Conservation (phyloP, 2,888 invertebrate species). For the Leptinotarsa rubiginosa region DNA sequence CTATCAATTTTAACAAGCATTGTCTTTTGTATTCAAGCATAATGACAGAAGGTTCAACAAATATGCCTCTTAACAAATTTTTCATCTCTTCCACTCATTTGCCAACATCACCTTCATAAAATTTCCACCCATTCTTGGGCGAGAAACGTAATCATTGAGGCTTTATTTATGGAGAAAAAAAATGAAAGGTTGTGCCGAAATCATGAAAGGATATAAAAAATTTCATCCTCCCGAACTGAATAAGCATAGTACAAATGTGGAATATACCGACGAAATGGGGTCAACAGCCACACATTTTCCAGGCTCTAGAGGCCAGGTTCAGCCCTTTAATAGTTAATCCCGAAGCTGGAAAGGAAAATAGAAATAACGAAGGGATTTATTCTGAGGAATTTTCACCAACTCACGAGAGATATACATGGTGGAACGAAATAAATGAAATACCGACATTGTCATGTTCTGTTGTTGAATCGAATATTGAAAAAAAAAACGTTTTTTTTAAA, state of each 20-base stretch:
- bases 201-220: slow-evolving; percentile 7
- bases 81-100: background rate
- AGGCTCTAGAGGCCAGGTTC: background rate
- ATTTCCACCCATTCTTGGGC: background rate
- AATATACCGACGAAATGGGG: background rate
- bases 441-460: no score
- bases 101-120: slow-evolving; percentile 9
- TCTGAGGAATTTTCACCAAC: no score
- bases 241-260: slow-evolving; percentile 4
- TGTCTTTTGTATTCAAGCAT: background rate
- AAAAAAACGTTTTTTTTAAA: no score
- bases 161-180: background rate
- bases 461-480: no score
- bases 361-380: background rate
- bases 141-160: slow-evolving; percentile 11
- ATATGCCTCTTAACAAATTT: background rate
- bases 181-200: slow-evolving; percentile 1
- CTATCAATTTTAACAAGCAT: no score
- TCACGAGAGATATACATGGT: no score
- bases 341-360: background rate
- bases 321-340: background rate
- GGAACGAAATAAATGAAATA: no score
- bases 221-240: slow-evolving; percentile 5
- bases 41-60: background rate
- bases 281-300: slow-evolving; percentile 2